phyloP scores from a whole-genome alignment of 2,888 invertebrate species.

The Hedychridium roseum region DNA sequence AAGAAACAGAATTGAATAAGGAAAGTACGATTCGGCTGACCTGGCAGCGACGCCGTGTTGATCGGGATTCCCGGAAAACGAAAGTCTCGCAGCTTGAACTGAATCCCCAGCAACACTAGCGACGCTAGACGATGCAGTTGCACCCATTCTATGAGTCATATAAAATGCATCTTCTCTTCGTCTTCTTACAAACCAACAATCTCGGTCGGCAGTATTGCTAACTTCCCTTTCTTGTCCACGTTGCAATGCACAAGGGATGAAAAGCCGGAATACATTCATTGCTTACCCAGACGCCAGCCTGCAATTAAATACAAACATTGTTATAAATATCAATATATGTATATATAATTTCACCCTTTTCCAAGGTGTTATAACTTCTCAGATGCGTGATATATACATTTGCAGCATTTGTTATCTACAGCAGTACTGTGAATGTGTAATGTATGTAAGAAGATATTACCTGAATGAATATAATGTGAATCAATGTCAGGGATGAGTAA shows the following conservation, averaged over 20 bases:
- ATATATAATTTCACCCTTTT: too few species aligned
- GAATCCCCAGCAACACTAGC: slow-evolving; percentile 61
- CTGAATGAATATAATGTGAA: not conserved
- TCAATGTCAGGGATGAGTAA: not conserved
- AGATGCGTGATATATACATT: slow-evolving; percentile 12
- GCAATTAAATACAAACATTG: slow-evolving; percentile 7
- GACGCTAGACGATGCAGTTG: slow-evolving; percentile 62
- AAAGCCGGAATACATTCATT: slow-evolving; percentile 70
- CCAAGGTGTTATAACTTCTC: too few species aligned
- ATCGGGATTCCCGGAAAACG: slow-evolving; percentile 58
- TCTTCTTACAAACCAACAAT: slow-evolving; percentile 59
- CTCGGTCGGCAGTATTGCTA: slow-evolving; percentile 40
- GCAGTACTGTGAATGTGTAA: not conserved
- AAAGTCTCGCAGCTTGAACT: slow-evolving; percentile 61
- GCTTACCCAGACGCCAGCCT: slow-evolving; percentile 69
- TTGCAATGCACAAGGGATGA: slow-evolving; percentile 70
- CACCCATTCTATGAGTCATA: slow-evolving; percentile 64
- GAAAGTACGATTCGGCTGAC: too few species aligned
- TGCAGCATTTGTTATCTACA: slow-evolving; percentile 1
- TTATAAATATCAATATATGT: slow-evolving; percentile 8
- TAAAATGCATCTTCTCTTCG: slow-evolving; percentile 57
- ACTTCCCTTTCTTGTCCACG: slow-evolving; percentile 62
- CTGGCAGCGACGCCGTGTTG: slow-evolving; percentile 59
- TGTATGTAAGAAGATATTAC: not conserved
- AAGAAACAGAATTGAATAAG: too few species aligned